These are phyloP conservation scores for Netelia inedita DNA, from an alignment of 2,888 invertebrate species.

Conservation along the genomic window DNA sequence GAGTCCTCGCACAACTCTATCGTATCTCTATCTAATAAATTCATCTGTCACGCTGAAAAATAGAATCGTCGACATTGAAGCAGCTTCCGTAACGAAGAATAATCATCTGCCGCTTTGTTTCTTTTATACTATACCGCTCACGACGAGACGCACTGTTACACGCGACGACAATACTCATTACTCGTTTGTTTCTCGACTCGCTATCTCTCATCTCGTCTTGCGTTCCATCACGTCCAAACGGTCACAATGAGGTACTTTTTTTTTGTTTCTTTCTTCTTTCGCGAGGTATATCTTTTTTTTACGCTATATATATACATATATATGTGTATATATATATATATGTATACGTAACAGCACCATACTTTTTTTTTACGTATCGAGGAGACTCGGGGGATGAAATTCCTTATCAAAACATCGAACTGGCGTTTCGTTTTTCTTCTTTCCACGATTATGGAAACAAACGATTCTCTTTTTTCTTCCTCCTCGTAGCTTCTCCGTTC, in stretches of 20 bases:
- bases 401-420: conserved; percentile 68
- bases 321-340: background rate
- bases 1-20: conserved; percentile 59
- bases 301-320: conserved; percentile 21
- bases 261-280: conserved; percentile 31
- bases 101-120: background rate
- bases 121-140: conserved; percentile 29
- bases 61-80: conserved; percentile 38
- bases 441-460: conserved; percentile 8
- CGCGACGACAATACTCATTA: conserved; percentile 55
- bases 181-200: background rate
- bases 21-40: conserved; percentile 8
- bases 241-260: conserved; percentile 43
- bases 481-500: background rate
- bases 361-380: conserved; percentile 14
- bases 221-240: conserved; percentile 50
- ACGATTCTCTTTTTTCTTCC: conserved; percentile 17
- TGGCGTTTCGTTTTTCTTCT: conserved; percentile 43
- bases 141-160: conserved; percentile 60
- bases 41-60: conserved; percentile 6
- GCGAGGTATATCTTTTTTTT: conserved; percentile 27
- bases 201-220: conserved; percentile 14
- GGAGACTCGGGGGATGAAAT: conserved; percentile 25
- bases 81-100: conserved; percentile 27
- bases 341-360: conserved; percentile 44